Percentiles rank a stretch among this genome's conserved stretches.
Evolutionary conservation across 2,797 vertebrate genomes (phyloP).

Genomic region (Oophaga sylvatica): DNA sequence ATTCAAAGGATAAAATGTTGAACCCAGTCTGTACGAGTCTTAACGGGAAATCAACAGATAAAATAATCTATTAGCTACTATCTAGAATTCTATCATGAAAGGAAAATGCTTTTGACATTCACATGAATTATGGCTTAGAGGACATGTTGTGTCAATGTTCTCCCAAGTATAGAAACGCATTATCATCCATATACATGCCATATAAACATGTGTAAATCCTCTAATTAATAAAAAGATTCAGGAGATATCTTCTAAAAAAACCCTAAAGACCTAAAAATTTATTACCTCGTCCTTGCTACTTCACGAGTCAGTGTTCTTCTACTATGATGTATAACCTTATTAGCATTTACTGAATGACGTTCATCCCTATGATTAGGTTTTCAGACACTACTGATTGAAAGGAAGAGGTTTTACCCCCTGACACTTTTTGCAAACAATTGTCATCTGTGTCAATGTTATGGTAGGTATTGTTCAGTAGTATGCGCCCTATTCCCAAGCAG

Average conservation of each 20-base stretch:
- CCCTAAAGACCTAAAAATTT: no score
- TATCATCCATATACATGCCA: background rate
- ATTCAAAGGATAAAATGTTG: conserved; percentile 20
- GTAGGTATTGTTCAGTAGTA: no score
- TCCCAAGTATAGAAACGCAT: background rate
- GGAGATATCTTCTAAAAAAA: background rate
- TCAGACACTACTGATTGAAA: no score
- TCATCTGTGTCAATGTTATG: no score
- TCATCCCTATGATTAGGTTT: no score
- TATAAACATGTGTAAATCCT: background rate
- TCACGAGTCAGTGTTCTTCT: no score
- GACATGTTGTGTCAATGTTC: background rate
- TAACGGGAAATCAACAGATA: conserved; percentile 34
- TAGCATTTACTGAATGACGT: no score
- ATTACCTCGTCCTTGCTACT: no score
- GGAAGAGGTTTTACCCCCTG: no score
- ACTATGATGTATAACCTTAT: no score
- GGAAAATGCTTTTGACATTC: conserved; percentile 19
- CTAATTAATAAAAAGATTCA: background rate
- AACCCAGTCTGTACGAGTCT: background rate
- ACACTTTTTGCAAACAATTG: no score
- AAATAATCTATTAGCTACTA: conserved; percentile 27
- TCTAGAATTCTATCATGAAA: conserved; percentile 32
- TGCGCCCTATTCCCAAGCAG: no score
- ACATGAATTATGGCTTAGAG: background rate